Conservation (phyloP, 2,888 invertebrate species). For the Teleogryllus oceanicus region DNA sequence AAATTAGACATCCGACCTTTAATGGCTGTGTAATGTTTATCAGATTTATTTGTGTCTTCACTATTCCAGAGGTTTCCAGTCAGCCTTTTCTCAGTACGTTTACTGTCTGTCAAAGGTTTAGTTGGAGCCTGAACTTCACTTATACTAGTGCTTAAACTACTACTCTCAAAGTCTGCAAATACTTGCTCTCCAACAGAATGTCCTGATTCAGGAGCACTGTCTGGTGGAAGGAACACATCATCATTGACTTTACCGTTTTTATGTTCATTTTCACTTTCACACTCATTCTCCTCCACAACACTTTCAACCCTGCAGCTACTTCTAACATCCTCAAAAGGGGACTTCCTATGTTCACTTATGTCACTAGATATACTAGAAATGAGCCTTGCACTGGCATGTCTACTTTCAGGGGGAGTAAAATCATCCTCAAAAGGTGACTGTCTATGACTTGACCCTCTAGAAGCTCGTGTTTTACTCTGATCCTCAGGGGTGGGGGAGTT, state of each 20-base stretch:
- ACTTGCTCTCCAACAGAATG: conserved; percentile 25
- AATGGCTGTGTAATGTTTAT: conserved; percentile 39
- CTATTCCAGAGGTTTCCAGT: conserved; percentile 34
- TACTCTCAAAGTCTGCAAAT: conserved; percentile 35
- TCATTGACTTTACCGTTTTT: conserved; percentile 37
- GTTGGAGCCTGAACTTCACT: conserved; percentile 25
- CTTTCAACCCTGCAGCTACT: conserved; percentile 33
- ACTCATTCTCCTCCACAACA: conserved; percentile 34
- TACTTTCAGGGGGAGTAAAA: conserved; percentile 52
- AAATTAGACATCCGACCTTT: conserved; percentile 34
- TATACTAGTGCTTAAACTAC: conserved; percentile 30
- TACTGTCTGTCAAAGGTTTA: conserved; percentile 27
- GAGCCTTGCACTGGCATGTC: conserved; percentile 29
- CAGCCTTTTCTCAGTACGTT: conserved; percentile 29
- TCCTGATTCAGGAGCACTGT: conserved; percentile 34
- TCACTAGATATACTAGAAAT: conserved; percentile 42
- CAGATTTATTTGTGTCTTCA: conserved; percentile 38
- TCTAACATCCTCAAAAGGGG: conserved; percentile 37
- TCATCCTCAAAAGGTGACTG: conserved; percentile 67
- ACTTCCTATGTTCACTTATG: conserved; percentile 40
- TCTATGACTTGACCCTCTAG: conserved; percentile 41
- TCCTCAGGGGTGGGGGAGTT: conserved; percentile 38
- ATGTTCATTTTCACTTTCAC: conserved; percentile 31
- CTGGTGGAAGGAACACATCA: conserved; percentile 39
- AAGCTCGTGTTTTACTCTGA: conserved; percentile 22